Evolutionary conservation across 2,797 vertebrate genomes (phyloP), one percentile per base, ranked within the genome.

Genomic region (Danio aesculapii): DNA sequence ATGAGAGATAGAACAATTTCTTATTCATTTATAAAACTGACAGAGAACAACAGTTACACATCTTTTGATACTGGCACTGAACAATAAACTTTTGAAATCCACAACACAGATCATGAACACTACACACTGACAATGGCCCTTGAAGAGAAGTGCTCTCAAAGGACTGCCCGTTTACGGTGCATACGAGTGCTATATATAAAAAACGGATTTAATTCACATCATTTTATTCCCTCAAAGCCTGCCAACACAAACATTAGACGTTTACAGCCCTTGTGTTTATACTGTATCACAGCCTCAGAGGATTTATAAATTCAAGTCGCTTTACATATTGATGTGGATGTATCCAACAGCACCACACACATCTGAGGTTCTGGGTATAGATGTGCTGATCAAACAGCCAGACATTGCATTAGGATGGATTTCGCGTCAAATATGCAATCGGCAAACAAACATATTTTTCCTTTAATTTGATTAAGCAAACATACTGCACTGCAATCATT

Each of bases 231-330:
- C 30, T 77, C 16, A 58, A 47, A 69, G 43, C 21, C 19, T 69
- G 76, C 55, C 55, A 61, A 59, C 64, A 77, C 43, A 50, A 69
- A 59, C 30, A 53, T 53, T 44, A 62, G 11, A 44, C 0, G 0
- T 55, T 71, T 71, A 63, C 47, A 21, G 47, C 21, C 46, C 43
- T 79, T 62, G 46, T 79, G 46, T 71, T 62, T 63, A 52, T 30
- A 30, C 30, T 30, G 30, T 30, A 53, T 71, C 41, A 16, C 7
- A 17, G 7, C 47, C 67, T 71, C 55, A 12, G 9, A 16, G n/a
- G 21, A 62, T 21, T 57, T 70, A 70, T 21, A 30, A 62, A 58
- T 59, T 78, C 11, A 69, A 59, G 17, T 53, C 30, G 8, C 13
- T 79, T 71, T 71, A 71, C 47, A 53, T 71, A 63, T 46, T 5